Base-by-base conservation (phyloP, 2,888 invertebrate species). In the Empis stercorea region DNA sequence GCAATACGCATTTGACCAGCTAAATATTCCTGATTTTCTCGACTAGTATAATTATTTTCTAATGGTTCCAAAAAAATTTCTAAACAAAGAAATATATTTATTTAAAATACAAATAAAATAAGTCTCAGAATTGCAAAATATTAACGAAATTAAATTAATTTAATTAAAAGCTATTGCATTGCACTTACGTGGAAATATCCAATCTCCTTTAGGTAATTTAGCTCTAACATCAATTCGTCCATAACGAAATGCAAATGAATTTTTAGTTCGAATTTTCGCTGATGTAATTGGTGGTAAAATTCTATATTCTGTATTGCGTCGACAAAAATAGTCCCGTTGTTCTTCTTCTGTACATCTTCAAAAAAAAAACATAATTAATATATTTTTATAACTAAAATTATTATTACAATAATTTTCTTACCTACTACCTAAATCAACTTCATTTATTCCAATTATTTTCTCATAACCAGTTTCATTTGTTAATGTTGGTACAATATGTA, bases 161-260 rank as follows among this genome's bases (percentile, higher is more conserved):
- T n/a, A n/a, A n/a, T n/a, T n/a, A n/a, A n/a, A n/a, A n/a, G n/a
- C n/a, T n/a, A n/a, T n/a, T n/a, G n/a, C n/a, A n/a, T n/a, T n/a
- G n/a, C n/a, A n/a, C n/a, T 71, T 70, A 86, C 87, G 73, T 51
- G 87, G 87, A 63, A 81, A 77, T 15, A 87, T 68, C 87, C 87
- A 87, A 59, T 86, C 82, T 7, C 87, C 87, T 51, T 72, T 73
- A 0, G 87, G 86, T 30, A 87, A 59, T 62, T 81, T 84, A 0
- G 87, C 87, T 36, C 76, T 73, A 1, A 87, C 70, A 56, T 80
- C 76, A 15, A 87, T 70, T 44, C 70, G 75, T 7, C 87, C 87
- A 59, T 81, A 86, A 13, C 74, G 73, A 57, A 87, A 86, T 10
- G 74, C 74, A 55, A 86, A 82, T 1, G 68, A 67, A 27, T 75